These are phyloP conservation scores for Salvelinus sp. DNA, from an alignment of 2,113 vertebrate genomes.

Conservation along the genomic window DNA sequence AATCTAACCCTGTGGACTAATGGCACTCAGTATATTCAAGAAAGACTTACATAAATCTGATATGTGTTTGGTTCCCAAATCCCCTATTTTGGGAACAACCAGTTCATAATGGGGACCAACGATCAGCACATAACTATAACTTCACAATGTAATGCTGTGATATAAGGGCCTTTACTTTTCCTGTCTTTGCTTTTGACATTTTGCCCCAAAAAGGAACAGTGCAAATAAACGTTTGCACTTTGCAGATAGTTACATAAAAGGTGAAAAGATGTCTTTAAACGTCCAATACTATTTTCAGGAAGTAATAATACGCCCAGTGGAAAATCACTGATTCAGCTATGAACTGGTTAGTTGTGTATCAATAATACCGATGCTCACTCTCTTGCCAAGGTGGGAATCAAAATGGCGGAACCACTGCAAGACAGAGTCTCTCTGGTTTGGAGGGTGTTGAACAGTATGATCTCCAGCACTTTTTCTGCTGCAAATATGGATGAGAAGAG, in stretches of 20 bases:
- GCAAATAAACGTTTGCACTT: not conserved
- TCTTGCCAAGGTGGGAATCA: constrained; percentile 48
- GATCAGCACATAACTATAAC: too few relatives aligned
- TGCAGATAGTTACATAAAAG: not conserved
- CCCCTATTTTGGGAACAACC: constrained; percentile 40
- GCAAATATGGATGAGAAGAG: constrained; percentile 58
- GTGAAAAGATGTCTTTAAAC: not conserved
- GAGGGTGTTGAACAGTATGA: constrained; percentile 23
- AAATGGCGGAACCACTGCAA: constrained; percentile 55
- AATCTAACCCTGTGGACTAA: constrained; percentile 40
- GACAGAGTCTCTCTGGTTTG: not conserved
- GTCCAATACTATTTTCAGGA: not conserved
- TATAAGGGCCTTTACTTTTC: not conserved
- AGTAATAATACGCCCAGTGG: not conserved
- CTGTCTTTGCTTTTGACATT: too few relatives aligned
- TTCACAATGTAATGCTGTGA: not conserved
- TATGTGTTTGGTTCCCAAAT: constrained; percentile 57
- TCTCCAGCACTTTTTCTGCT: constrained; percentile 8
- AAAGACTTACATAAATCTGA: constrained; percentile 58
- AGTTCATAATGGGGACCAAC: constrained; percentile 39
- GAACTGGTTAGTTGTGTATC: not conserved
- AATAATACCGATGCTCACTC: not conserved
- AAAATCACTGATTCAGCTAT: not conserved
- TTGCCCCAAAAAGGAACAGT: not conserved
- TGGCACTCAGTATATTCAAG: constrained; percentile 36